Conservation (phyloP, 2,113 vertebrate species). For the Dasyurus viverrinus region DNA sequence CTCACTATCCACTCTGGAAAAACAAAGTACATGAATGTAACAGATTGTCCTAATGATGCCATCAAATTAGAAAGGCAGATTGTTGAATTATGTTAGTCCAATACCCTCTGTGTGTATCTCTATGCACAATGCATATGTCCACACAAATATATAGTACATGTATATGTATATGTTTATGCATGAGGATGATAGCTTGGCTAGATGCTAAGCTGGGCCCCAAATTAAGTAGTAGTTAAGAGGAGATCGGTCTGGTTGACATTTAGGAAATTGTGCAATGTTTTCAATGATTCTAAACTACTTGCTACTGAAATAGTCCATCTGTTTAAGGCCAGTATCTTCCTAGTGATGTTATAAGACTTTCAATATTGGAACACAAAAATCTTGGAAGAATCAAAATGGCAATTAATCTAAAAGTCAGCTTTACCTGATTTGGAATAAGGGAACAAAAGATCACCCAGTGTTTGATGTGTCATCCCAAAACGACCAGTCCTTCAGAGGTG, state of each 20-base stretch:
- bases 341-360: neutral
- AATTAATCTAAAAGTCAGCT: neutral
- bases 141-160: neutral
- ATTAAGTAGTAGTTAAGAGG: neutral
- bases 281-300: neutral
- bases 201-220: neutral
- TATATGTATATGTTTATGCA: neutral
- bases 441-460: neutral
- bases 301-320: neutral
- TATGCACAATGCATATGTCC: neutral
- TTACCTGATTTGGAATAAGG: neutral
- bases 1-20: neutral
- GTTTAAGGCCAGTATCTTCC: neutral
- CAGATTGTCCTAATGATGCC: neutral
- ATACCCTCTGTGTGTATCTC: neutral
- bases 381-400: neutral
- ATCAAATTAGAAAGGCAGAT: neutral
- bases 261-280: neutral
- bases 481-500: neutral
- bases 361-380: neutral
- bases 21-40: neutral
- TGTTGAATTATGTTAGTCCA: neutral
- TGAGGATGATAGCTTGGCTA: neutral
- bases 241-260: neutral
- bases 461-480: neutral